phyloP scores from a whole-genome alignment of 2,888 invertebrate genomes.

The Carterocephalus palaemon region DNA sequence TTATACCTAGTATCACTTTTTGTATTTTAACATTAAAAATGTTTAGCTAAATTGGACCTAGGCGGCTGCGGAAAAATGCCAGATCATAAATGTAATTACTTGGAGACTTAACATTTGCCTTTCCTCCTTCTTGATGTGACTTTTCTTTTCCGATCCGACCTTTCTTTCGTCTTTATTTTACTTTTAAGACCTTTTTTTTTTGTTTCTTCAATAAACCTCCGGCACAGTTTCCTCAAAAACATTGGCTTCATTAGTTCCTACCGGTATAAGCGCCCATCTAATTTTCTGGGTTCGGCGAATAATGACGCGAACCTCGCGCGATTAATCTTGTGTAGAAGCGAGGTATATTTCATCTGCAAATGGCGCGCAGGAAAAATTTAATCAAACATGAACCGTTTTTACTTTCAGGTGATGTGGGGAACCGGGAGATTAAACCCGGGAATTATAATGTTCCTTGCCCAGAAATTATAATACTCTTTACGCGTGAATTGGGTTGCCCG shows the following conservation, averaged over 20 bases:
- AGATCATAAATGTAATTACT: no score
- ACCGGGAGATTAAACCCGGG: conserved; percentile 22
- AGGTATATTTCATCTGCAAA: conserved; percentile 24
- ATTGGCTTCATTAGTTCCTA: background rate
- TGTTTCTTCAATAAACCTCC: no score
- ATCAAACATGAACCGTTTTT: conserved; percentile 24
- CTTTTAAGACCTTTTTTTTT: no score
- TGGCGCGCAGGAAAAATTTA: conserved; percentile 25
- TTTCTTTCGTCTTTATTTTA: no score
- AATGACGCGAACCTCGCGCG: conserved; percentile 15
- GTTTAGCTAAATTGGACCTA: no score
- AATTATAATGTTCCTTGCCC: conserved; percentile 17
- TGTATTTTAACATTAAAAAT: no score
- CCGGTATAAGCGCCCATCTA: conserved; percentile 4
- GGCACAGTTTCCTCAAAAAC: no score
- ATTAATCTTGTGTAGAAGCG: conserved; percentile 20
- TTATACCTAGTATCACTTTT: no score
- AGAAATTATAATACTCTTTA: conserved; percentile 4
- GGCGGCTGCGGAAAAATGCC: no score
- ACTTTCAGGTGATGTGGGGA: conserved; percentile 22
- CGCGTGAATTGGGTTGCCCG: background rate
- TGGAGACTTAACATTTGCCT: no score
- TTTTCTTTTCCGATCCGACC: no score
- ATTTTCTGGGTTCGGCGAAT: conserved; percentile 16
- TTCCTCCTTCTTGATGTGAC: no score